phyloP scores from a whole-genome alignment of 92 coral and sea anemone species.

The Nematostella vectensis region DNA sequence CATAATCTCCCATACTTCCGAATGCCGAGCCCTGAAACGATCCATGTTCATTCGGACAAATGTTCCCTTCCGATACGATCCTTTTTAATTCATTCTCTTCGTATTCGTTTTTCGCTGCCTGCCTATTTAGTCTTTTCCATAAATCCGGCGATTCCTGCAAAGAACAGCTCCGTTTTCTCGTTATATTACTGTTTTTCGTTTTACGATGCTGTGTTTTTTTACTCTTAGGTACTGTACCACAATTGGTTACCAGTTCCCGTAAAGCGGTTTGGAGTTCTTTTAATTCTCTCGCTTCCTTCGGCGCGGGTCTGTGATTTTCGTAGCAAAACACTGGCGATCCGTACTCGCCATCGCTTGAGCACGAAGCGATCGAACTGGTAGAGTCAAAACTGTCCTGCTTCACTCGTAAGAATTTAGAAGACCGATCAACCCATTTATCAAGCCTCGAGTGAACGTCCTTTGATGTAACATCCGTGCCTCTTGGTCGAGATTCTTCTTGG shows the following conservation, averaged over 20 bases:
- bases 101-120: not conserved
- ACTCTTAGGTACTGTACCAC: slow-evolving; percentile 2
- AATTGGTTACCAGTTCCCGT: slow-evolving; percentile 38
- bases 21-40: not conserved
- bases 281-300: slow-evolving; percentile 17
- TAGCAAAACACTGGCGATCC: slow-evolving; percentile 6
- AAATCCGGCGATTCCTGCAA: not conserved
- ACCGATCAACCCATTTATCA: not conserved
- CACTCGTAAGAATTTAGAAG: not conserved
- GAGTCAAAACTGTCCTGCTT: slow-evolving; percentile 26
- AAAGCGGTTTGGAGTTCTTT: slow-evolving; percentile 40
- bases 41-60: not conserved
- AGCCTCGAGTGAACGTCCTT: not conserved
- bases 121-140: not conserved
- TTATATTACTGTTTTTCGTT: not conserved
- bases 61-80: not conserved
- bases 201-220: not conserved
- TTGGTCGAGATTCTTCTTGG: not conserved
- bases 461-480: not conserved
- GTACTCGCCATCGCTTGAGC: slow-evolving; percentile 5
- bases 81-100: not conserved
- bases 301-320: slow-evolving; percentile 7
- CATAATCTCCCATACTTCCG: not conserved
- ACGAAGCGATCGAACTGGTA: slow-evolving; percentile 12
- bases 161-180: not conserved